Evolutionary conservation across 2,797 vertebrate species (phyloP).

Genomic region (Enteromius treurensis): DNA sequence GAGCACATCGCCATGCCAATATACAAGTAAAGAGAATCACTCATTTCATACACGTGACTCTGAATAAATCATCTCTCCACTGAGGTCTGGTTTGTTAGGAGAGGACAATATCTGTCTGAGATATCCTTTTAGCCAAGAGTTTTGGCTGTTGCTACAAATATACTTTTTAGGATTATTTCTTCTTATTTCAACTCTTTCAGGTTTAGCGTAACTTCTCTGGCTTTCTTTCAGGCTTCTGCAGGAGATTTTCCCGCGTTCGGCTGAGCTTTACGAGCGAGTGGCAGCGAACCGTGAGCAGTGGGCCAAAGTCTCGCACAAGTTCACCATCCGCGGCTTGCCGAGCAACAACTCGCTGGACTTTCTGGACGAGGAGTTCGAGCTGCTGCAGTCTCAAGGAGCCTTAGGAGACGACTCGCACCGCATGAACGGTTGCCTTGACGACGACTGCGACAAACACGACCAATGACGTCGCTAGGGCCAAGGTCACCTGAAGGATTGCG

Average conservation of each 20-base stretch:
- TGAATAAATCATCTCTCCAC: too few species aligned
- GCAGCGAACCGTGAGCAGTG: slow-evolving; percentile 94
- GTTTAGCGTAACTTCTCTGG: neutral
- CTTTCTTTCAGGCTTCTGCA: slow-evolving; percentile 84
- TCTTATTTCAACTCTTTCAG: too few species aligned
- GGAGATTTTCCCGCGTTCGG: slow-evolving; percentile 87
- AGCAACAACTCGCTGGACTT: slow-evolving; percentile 99
- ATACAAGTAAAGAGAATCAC: slow-evolving; percentile 86
- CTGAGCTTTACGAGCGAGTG: slow-evolving; percentile 90
- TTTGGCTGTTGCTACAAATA: neutral
- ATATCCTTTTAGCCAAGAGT: too few species aligned
- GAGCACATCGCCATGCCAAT: slow-evolving; percentile 99
- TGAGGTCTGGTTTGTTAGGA: too few species aligned
- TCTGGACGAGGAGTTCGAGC: slow-evolving; percentile 92
- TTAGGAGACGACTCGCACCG: slow-evolving; percentile 78
- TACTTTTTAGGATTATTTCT: neutral
- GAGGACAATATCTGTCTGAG: too few species aligned
- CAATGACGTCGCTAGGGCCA: slow-evolving; percentile 67
- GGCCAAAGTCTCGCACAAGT: slow-evolving; percentile 97
- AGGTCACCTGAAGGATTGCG: slow-evolving; percentile 8
- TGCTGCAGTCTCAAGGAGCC: slow-evolving; percentile 80
- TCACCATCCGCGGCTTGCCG: slow-evolving; percentile 94
- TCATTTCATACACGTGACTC: neutral
- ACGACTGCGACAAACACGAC: slow-evolving; percentile 68
- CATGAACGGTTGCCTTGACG: slow-evolving; percentile 86